Percentiles rank a stretch among this genome's conserved stretches.
These are phyloP conservation scores for Poecile montanus DNA, from an alignment of 2,797 vertebrate genomes.

Conservation along the genomic window DNA sequence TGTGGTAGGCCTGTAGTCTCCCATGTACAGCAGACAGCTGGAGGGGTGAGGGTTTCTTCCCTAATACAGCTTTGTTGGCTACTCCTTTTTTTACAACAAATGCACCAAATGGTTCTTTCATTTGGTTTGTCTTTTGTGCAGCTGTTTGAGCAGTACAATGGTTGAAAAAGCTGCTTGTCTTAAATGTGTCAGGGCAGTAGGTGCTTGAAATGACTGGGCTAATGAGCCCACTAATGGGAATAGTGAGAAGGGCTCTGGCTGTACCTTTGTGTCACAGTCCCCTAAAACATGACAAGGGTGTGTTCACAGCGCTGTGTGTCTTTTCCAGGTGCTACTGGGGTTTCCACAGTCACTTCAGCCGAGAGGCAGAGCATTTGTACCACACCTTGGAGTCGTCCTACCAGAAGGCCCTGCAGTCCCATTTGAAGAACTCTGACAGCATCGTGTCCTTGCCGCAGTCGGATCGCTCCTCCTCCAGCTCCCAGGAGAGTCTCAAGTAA, in stretches of 20 bases:
- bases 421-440: constrained; percentile 96
- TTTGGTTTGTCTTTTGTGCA: neutral
- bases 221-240: neutral
- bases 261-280: neutral
- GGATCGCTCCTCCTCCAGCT: constrained; percentile 95
- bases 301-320: neutral
- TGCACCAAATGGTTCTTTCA: neutral
- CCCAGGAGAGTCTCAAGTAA: constrained; percentile 98
- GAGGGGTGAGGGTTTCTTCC: neutral
- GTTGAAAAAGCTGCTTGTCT: neutral
- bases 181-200: neutral
- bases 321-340: constrained; percentile 93
- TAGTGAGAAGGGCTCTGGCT: neutral
- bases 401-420: constrained; percentile 95
- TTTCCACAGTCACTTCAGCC: constrained; percentile 93
- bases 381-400: constrained; percentile 94
- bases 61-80: neutral
- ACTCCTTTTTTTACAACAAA: neutral
- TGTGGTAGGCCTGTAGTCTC: neutral
- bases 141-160: neutral
- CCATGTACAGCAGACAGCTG: accelerated
- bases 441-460: constrained; percentile 94
- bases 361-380: constrained; percentile 94
- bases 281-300: accelerated
- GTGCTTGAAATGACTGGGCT: neutral